Percentiles rank a stretch among this genome's conserved stretches.
These are phyloP conservation scores for Chrysolina haemoptera DNA, from an alignment of 2,888 invertebrate genomes.

Conservation along the genomic window DNA sequence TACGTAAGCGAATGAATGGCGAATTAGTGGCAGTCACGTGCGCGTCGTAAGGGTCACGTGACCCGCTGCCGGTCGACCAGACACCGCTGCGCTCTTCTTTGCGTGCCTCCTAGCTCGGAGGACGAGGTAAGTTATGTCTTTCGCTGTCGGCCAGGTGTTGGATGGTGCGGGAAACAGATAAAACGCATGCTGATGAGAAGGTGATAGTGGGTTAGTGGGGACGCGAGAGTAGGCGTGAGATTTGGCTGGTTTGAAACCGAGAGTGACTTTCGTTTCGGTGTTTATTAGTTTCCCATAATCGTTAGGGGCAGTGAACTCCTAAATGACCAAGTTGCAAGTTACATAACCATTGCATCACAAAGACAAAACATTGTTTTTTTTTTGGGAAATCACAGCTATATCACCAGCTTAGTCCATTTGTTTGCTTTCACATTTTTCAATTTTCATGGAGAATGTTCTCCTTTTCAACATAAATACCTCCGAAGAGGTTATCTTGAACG, in stretches of 20 bases:
- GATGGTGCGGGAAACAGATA: not conserved
- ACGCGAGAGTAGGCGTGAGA: not conserved
- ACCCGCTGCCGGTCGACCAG: conserved; percentile 52
- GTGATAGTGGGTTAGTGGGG: not conserved
- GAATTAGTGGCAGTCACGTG: conserved; percentile 55
- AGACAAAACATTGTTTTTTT: too few species aligned
- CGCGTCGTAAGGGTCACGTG: conserved; percentile 59
- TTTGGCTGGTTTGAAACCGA: not conserved
- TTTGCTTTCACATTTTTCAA: too few species aligned
- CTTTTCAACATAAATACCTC: too few species aligned
- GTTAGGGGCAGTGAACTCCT: too few species aligned
- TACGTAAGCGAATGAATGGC: conserved; percentile 36
- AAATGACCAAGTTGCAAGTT: too few species aligned
- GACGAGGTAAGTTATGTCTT: conserved; percentile 19
- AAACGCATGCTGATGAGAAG: conserved; percentile 18
- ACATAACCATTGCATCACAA: too few species aligned
- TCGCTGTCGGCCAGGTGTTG: conserved; percentile 20
- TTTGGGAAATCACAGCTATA: too few species aligned
- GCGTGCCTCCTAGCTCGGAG: conserved; percentile 16
- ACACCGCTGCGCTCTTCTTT: conserved; percentile 25
- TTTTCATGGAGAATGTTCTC: too few species aligned
- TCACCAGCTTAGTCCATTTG: too few species aligned
- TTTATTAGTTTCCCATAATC: not conserved
- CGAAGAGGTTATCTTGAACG: too few species aligned
- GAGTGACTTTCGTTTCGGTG: conserved; percentile 8